Conservation (phyloP, 2,113 vertebrate genomes). For the Zeus faber region DNA sequence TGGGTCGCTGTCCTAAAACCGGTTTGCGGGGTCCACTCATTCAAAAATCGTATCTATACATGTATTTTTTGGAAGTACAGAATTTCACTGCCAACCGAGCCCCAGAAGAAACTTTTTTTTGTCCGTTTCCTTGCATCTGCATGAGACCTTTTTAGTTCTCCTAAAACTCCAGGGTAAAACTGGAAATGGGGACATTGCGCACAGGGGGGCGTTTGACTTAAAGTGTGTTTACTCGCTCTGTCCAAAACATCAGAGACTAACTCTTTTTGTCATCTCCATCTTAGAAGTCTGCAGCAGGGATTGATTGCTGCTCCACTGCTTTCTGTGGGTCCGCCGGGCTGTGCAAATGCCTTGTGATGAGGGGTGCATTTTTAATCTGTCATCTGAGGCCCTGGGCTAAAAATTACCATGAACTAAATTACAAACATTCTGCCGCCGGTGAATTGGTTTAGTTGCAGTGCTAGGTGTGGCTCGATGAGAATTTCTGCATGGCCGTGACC, state of each 20-base stretch:
- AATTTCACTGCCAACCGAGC: too few species aligned
- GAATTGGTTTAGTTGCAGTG: neutral
- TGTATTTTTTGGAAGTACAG: too few species aligned
- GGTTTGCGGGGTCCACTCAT: too few species aligned
- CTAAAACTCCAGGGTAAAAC: slow-evolving; percentile 3
- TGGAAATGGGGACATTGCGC: neutral
- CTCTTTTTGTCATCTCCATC: slow-evolving; percentile 33
- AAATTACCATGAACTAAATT: slow-evolving; percentile 46
- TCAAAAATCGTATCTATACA: too few species aligned
- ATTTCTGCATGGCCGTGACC: slow-evolving; percentile 15
- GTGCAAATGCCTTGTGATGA: slow-evolving; percentile 59
- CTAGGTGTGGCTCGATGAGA: slow-evolving; percentile 13
- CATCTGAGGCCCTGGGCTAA: slow-evolving; percentile 45
- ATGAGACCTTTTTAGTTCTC: neutral
- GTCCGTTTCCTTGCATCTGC: too few species aligned
- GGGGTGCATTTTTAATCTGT: slow-evolving; percentile 57
- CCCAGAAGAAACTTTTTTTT: too few species aligned
- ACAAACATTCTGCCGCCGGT: slow-evolving; percentile 16
- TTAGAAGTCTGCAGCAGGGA: slow-evolving; percentile 48
- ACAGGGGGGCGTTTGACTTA: slow-evolving; percentile 11
- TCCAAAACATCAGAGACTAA: slow-evolving; percentile 16
- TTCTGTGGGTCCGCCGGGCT: slow-evolving; percentile 47
- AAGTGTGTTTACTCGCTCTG: slow-evolving; percentile 16
- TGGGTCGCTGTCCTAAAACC: too few species aligned
- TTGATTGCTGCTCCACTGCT: slow-evolving; percentile 56